phyloP scores from a whole-genome alignment of 2,888 invertebrate species.

The Lamproptera curius region DNA sequence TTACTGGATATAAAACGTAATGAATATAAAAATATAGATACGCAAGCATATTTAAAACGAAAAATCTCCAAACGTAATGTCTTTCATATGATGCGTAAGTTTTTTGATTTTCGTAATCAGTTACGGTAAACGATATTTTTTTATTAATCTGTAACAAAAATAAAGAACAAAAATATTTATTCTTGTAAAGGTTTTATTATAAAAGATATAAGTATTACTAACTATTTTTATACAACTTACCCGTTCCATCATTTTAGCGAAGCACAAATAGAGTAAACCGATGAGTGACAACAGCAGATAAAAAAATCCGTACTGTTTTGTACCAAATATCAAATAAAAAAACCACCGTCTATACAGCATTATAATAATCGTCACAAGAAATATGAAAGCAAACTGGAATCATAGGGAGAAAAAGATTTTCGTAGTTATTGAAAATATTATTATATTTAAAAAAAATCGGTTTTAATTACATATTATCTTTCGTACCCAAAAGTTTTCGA shows the following conservation, averaged over 20 bases:
- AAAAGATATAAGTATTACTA: neutral
- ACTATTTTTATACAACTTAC: conserved; percentile 3
- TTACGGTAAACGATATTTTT: neutral
- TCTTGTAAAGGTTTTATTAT: neutral
- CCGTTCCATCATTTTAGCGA: neutral
- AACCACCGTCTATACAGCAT: conserved; percentile 4
- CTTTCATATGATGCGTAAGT: conserved; percentile 2
- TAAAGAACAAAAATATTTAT: neutral
- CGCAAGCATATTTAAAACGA: conserved; percentile 7
- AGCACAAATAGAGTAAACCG: neutral
- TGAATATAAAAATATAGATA: conserved; percentile 4
- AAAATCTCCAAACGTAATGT: conserved; percentile 7
- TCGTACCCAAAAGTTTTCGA: too few species aligned
- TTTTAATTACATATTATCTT: too few species aligned
- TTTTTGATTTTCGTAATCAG: conserved; percentile 8
- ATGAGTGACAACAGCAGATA: conserved; percentile 2
- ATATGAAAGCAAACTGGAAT: neutral
- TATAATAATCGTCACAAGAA: neutral
- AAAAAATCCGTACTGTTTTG: neutral
- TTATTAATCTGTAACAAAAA: conserved; percentile 9
- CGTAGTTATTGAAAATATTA: too few species aligned
- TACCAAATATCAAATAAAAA: neutral
- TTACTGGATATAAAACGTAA: conserved; percentile 4
- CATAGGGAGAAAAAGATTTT: neutral
- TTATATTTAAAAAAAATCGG: too few species aligned